Conservation (phyloP, 2,888 invertebrate genomes). For the Noctua fimbriata region DNA sequence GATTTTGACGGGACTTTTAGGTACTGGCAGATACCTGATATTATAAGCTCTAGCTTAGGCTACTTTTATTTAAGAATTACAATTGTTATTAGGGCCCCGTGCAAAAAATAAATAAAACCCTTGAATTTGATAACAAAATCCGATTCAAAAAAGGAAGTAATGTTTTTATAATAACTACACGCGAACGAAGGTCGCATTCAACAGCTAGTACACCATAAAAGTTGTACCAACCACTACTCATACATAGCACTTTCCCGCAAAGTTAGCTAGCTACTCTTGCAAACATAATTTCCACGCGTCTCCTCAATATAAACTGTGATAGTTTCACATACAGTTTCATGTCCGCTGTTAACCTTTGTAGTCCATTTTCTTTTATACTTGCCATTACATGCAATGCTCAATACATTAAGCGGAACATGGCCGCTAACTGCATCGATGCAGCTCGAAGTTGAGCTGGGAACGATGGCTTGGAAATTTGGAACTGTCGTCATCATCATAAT, state of each 20-base stretch:
- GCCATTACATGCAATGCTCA: constrained; percentile 53
- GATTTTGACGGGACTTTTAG: too few relatives aligned
- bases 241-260: neutral
- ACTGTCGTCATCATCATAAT: too few relatives aligned
- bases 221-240: neutral
- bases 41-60: too few relatives aligned
- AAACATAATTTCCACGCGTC: constrained; percentile 24
- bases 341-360: constrained; percentile 42
- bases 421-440: constrained; percentile 37
- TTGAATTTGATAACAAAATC: too few relatives aligned
- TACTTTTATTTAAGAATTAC: too few relatives aligned
- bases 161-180: too few relatives aligned
- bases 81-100: too few relatives aligned
- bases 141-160: too few relatives aligned
- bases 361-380: constrained; percentile 56
- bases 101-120: too few relatives aligned
- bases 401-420: constrained; percentile 50
- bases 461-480: neutral
- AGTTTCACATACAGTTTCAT: constrained; percentile 45
- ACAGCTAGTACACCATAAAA: neutral
- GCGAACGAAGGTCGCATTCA: too few relatives aligned
- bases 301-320: constrained; percentile 22
- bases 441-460: constrained; percentile 2
- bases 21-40: too few relatives aligned
- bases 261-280: neutral